These are phyloP conservation scores for Etheostoma cragini DNA, from an alignment of 2,113 vertebrate genomes.

Conservation along the genomic window DNA sequence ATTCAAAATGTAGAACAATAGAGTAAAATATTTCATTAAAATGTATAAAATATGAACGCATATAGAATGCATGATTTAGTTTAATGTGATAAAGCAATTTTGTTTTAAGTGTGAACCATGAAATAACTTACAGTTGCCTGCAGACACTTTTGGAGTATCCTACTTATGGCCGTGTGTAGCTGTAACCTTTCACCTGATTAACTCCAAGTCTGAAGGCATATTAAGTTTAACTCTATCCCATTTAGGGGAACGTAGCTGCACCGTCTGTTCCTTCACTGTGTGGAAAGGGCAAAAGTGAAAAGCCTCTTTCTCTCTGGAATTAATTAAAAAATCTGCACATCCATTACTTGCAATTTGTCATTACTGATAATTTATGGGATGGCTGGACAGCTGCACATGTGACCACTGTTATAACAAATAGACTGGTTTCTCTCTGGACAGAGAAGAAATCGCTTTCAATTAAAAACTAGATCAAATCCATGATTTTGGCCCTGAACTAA, in stretches of 20 bases:
- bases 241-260: slow-evolving; percentile 17
- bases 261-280: slow-evolving; percentile 31
- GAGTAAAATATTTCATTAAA: neutral
- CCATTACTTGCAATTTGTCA: slow-evolving; percentile 64
- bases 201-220: slow-evolving; percentile 35
- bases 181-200: slow-evolving; percentile 53
- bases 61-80: neutral
- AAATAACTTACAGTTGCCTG: neutral
- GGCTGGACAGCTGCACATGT: slow-evolving; percentile 47
- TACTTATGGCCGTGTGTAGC: neutral
- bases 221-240: slow-evolving; percentile 51
- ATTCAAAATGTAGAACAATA: neutral
- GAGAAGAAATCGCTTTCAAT: slow-evolving; percentile 66
- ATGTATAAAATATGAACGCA: neutral
- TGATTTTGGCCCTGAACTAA: slow-evolving; percentile 63
- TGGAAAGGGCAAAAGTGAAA: slow-evolving; percentile 52
- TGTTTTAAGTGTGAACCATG: neutral
- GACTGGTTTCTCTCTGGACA: slow-evolving; percentile 34
- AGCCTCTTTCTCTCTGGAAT: slow-evolving; percentile 52
- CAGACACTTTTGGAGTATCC: neutral
- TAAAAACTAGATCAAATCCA: slow-evolving; percentile 68
- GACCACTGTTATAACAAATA: slow-evolving; percentile 49
- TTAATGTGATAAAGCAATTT: neutral
- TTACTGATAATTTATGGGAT: slow-evolving; percentile 60
- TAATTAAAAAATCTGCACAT: slow-evolving; percentile 67